Evolutionary conservation across 2,113 vertebrate species (phyloP).

Genomic region (Mungos mungo): DNA sequence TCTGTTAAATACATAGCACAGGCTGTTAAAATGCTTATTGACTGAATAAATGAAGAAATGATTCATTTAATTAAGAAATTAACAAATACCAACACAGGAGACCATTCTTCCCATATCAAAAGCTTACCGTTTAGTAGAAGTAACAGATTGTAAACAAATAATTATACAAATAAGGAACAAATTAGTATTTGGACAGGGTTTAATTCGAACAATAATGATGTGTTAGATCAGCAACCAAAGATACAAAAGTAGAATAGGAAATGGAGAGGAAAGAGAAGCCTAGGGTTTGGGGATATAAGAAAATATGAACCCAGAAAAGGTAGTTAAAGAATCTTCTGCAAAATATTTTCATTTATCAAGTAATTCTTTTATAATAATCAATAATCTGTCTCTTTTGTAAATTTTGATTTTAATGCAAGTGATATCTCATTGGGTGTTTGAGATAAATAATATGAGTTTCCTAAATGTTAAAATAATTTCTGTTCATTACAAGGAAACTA

Average conservation of each 20-base stretch:
- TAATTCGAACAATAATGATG: not conserved
- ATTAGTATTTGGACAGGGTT: not conserved
- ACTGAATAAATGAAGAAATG: not conserved
- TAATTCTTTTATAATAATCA: not conserved
- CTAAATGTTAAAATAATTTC: not conserved
- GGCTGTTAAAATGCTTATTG: not conserved
- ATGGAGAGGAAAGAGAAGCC: not conserved
- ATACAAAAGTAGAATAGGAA: not conserved
- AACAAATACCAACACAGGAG: not conserved
- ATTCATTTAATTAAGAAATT: slow-evolving; percentile 22
- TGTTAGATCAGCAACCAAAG: not conserved
- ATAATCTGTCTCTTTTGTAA: not conserved
- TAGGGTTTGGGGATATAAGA: not conserved
- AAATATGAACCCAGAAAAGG: not conserved
- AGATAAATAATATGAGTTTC: not conserved
- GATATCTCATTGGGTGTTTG: not conserved
- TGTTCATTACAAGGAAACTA: not conserved
- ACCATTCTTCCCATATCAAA: not conserved
- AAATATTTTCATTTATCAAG: not conserved
- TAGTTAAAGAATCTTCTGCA: not conserved
- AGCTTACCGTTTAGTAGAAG: not conserved
- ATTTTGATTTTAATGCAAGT: not conserved
- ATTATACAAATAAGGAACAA: not conserved
- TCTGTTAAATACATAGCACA: not conserved
- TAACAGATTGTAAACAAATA: not conserved